A percentile compares a stretch with the other conserved stretches of the same genome.
Evolutionary conservation across 92 coral and sea anemone genomes (phyloP).

Genomic region (Porites divaricata): DNA sequence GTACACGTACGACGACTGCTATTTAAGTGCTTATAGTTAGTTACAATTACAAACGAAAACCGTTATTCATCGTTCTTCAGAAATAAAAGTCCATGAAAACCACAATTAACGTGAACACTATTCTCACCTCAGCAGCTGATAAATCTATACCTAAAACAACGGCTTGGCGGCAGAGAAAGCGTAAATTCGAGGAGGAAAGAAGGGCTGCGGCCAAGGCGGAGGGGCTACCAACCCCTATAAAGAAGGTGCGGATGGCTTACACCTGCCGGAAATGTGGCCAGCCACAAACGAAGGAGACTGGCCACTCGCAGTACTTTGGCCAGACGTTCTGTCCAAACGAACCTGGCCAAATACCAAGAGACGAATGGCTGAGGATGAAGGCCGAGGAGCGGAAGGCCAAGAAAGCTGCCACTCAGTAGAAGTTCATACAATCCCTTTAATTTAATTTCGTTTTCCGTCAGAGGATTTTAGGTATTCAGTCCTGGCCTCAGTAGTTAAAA

Average conservation of each 20-base stretch:
- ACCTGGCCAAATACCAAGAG: slow-evolving; percentile 1
- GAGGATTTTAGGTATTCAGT: too few relatives aligned
- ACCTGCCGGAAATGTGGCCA: not conserved
- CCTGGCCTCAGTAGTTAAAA: too few relatives aligned
- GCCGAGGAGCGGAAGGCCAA: not conserved
- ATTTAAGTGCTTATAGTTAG: too few relatives aligned
- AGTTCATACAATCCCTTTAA: too few relatives aligned
- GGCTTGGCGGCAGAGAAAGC: not conserved
- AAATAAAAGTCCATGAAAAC: not conserved
- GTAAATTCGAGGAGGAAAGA: not conserved
- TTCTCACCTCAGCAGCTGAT: not conserved
- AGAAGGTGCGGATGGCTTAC: not conserved
- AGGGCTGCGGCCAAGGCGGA: not conserved
- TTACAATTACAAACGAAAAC: not conserved
- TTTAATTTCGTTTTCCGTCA: too few relatives aligned
- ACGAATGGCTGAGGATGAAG: not conserved
- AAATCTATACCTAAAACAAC: not conserved
- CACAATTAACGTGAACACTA: too few relatives aligned
- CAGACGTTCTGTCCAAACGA: slow-evolving; percentile 24
- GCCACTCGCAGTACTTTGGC: slow-evolving; percentile 54
- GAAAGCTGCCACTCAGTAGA: not conserved
- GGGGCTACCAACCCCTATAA: not conserved
- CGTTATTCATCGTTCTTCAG: not conserved
- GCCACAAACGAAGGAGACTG: slow-evolving; percentile 21
- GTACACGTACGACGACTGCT: not conserved